These are phyloP conservation scores for Cyprinodon brontotheroides DNA, from an alignment of 2,113 vertebrate species.

Conservation along the genomic window DNA sequence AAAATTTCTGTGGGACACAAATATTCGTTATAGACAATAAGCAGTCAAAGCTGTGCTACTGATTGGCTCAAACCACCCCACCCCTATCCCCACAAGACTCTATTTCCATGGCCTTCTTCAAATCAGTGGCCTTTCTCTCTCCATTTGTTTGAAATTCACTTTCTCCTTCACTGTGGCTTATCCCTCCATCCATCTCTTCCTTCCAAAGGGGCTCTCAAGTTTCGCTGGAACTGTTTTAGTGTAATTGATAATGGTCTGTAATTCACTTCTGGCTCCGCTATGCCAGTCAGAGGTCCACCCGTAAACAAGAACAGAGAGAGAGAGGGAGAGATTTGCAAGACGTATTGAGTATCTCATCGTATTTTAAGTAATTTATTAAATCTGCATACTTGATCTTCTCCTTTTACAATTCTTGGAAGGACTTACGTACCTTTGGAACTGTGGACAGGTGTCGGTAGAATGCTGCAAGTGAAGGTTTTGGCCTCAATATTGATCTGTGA, in stretches of 20 bases:
- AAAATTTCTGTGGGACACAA: neutral
- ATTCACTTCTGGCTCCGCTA: slow-evolving; percentile 66
- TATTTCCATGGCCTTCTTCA: slow-evolving; percentile 11
- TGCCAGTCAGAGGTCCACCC: slow-evolving; percentile 57
- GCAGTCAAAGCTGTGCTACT: too few species aligned
- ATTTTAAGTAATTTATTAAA: neutral
- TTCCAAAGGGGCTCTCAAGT: slow-evolving; percentile 54
- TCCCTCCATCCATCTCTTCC: slow-evolving; percentile 29
- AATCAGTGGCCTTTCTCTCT: slow-evolving; percentile 37
- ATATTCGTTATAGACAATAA: neutral
- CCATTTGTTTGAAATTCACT: slow-evolving; percentile 38
- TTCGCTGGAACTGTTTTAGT: slow-evolving; percentile 64
- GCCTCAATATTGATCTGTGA: too few species aligned
- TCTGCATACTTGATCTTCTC: neutral
- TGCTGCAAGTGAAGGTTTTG: too few species aligned
- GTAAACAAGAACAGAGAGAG: slow-evolving; percentile 43
- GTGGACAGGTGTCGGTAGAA: too few species aligned
- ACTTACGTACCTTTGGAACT: neutral
- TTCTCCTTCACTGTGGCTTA: slow-evolving; percentile 10
- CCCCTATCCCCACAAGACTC: neutral
- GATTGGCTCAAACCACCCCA: too few species aligned
- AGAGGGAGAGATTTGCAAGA: neutral
- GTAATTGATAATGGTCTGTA: slow-evolving; percentile 67
- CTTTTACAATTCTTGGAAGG: neutral
- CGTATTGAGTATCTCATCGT: neutral